phyloP scores from a whole-genome alignment of 2,113 vertebrate species.

The Bujurquina vittata region DNA sequence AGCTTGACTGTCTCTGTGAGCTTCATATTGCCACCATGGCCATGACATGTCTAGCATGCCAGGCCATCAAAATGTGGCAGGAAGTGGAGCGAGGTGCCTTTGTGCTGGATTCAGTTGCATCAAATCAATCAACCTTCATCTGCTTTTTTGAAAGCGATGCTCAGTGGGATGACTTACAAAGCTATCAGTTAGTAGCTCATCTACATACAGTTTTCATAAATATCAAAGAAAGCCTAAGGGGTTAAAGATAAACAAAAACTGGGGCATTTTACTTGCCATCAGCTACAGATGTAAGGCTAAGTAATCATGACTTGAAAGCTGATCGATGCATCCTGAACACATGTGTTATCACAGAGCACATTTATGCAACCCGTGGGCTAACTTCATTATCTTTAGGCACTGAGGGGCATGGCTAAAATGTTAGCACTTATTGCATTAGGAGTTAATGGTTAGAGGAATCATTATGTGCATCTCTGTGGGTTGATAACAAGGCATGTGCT shows the following conservation, averaged over 20 bases:
- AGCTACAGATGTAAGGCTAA: constrained; percentile 22
- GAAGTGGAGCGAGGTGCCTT: constrained; percentile 24
- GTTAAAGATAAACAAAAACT: constrained; percentile 42
- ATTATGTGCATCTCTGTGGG: constrained; percentile 73
- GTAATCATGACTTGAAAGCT: constrained; percentile 34
- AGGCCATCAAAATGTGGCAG: constrained; percentile 29
- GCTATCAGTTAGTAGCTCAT: constrained; percentile 40
- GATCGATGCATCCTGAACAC: constrained; percentile 53
- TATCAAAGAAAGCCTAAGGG: constrained; percentile 35
- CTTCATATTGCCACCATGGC: constrained; percentile 42
- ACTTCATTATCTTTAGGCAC: constrained; percentile 65
- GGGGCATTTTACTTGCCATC: constrained; percentile 38
- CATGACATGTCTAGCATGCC: constrained; percentile 17
- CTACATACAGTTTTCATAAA: constrained; percentile 54
- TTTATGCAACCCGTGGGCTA: constrained; percentile 66
- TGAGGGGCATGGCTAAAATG: constrained; percentile 68
- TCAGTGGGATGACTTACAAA: constrained; percentile 24
- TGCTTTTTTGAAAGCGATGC: constrained; percentile 1
- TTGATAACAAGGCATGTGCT: constrained; percentile 76
- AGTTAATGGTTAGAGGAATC: constrained; percentile 72
- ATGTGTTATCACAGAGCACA: constrained; percentile 54
- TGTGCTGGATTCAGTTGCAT: constrained; percentile 25
- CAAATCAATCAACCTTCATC: constrained; percentile 40
- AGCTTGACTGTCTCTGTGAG: constrained; percentile 39
- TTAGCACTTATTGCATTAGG: constrained; percentile 73